Base-by-base conservation (phyloP, 1,140 invertebrate genomes). In the Cydia fagiglandana region DNA sequence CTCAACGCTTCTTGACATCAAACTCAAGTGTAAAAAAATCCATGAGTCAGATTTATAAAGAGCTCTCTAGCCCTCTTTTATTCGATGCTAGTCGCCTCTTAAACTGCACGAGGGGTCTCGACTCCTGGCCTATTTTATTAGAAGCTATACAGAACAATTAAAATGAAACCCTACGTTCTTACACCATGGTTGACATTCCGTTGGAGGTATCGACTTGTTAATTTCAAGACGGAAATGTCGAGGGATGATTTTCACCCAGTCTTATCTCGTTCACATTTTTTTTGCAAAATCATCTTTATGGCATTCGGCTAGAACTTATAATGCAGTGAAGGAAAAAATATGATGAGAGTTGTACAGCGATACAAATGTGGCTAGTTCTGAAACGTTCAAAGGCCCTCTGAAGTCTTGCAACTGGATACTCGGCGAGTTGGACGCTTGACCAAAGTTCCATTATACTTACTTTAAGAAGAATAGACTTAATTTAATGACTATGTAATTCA, bases 11-110 rank as follows among this genome's bases (percentile, higher is more conserved):
- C 56, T 61, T 24, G 56, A 61, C 56, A 61, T 61, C 56, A 61
- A 61, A 61, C 56, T 61, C 56, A 24, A 61, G 56, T 61, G 56
- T 61, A 24, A 61, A 61, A 24, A 61, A 61, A 61, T 61, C 56
- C 56, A 61, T 61, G 56, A 61, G 56, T 61, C 56, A 61, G 56
- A 61, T 61, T 56, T 61, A 61, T 61, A 61, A 61, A 61, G 56
- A 61, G 56, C 53, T 61, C 56, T 61, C 56, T 24, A 61, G 24
- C 15, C 56, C 56, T 61, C 56, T 61, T 61, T 61, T 61, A 61
- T 61, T 61, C 56, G 56, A 61, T 61, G 56, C 56, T 61, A 61
- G 56, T 61, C 56, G 56, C 56, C 56, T 61, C 56, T 61, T 61
- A 24, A 61, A 61, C 20, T 61, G 9, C 56, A 61, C 20, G 20